phyloP scores from a whole-genome alignment of 2,797 vertebrate species.

The Etheostoma perlongum region DNA sequence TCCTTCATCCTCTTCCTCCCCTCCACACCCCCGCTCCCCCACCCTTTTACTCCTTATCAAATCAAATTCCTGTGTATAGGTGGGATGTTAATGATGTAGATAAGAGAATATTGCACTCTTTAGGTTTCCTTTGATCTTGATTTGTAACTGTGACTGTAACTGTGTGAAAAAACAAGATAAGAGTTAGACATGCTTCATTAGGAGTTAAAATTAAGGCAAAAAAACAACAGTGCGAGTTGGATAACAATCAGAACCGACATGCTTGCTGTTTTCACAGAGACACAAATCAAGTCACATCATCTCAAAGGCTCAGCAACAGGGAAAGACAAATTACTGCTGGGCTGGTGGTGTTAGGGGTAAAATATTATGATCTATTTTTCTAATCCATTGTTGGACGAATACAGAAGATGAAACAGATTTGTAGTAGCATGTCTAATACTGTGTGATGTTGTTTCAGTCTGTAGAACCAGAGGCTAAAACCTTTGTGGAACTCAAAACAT shows the following conservation, averaged over 20 bases:
- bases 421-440: constrained; percentile 66
- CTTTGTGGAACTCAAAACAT: constrained; percentile 61
- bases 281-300: constrained; percentile 67
- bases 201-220: constrained; percentile 60
- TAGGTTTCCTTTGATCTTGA: constrained; percentile 79
- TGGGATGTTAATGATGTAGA: constrained; percentile 79
- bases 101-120: constrained; percentile 82
- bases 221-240: constrained; percentile 39
- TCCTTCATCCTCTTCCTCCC: constrained; percentile 24
- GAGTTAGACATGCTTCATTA: constrained; percentile 76
- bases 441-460: constrained; percentile 61
- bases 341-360: constrained; percentile 45
- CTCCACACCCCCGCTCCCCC: background rate
- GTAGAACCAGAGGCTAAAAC: constrained; percentile 62
- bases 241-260: constrained; percentile 66
- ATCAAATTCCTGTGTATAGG: constrained; percentile 73
- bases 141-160: constrained; percentile 81
- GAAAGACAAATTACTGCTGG: constrained; percentile 61
- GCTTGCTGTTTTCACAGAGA: constrained; percentile 63
- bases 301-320: constrained; percentile 60
- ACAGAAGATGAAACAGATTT: constrained; percentile 70
- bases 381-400: constrained; percentile 74
- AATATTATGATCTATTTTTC: constrained; percentile 78
- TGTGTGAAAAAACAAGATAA: constrained; percentile 79
- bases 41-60: constrained; percentile 55